Evolutionary conservation across 2,888 invertebrate genomes (phyloP).

Genomic region (Amiota communis): DNA sequence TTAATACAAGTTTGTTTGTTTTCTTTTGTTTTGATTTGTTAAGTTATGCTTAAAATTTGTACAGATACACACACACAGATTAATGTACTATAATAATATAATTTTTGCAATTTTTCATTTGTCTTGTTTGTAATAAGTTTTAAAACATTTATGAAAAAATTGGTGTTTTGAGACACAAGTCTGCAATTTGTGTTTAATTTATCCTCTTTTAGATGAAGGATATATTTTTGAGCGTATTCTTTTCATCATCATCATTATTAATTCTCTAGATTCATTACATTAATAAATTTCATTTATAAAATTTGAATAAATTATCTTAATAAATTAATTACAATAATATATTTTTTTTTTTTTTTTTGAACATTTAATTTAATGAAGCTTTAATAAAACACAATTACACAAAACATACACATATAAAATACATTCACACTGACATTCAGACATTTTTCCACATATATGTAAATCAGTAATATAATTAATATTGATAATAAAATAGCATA

Average conservation of each 20-base stretch:
- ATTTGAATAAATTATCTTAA: constrained; percentile 21
- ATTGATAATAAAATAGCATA: constrained; percentile 41
- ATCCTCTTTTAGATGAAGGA: constrained; percentile 30
- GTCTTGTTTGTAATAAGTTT: constrained; percentile 33
- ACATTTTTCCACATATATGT: constrained; percentile 49
- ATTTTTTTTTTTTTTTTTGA: constrained; percentile 49
- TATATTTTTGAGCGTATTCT: constrained; percentile 60
- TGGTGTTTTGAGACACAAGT: constrained; percentile 57
- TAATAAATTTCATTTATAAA: constrained; percentile 29
- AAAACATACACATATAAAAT: constrained; percentile 64
- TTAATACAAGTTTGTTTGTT: constrained; percentile 60
- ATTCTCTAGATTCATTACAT: constrained; percentile 29
- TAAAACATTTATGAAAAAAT: constrained; percentile 53
- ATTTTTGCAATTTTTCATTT: too few relatives aligned
- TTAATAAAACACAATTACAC: constrained; percentile 57
- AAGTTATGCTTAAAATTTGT: constrained; percentile 22
- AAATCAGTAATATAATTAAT: constrained; percentile 43
- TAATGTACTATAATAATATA: constrained; percentile 46
- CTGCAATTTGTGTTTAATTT: background rate
- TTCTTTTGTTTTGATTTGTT: constrained; percentile 38
- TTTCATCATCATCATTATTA: constrained; percentile 14
- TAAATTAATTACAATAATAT: constrained; percentile 15
- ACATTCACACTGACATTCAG: constrained; percentile 59
- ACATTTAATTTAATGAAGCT: constrained; percentile 60
- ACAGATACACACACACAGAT: constrained; percentile 23